These are phyloP conservation scores for Pseudoatta argentina DNA, from an alignment of 1,140 invertebrate species.

Conservation along the genomic window DNA sequence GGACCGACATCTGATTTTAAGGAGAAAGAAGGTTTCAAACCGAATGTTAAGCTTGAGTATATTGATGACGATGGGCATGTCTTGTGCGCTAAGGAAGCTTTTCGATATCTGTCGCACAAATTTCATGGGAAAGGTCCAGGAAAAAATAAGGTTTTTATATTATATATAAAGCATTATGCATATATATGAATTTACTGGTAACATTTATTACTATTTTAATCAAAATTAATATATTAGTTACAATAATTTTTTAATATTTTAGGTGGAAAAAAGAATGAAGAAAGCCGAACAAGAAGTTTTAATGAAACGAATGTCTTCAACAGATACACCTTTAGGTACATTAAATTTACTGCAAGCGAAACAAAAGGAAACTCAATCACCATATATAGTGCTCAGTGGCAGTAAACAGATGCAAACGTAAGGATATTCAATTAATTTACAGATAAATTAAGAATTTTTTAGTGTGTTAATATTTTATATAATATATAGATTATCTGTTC, in stretches of 20 bases:
- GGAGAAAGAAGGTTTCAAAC: conserved; percentile 97
- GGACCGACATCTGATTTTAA: conserved; percentile 97
- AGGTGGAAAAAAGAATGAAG: conserved; percentile 97
- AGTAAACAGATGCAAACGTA: conserved; percentile 89
- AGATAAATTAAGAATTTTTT: conserved; percentile 1
- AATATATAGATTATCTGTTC: not conserved
- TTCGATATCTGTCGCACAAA: conserved; percentile 97
- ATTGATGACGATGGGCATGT: conserved; percentile 97
- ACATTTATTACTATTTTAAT: not conserved
- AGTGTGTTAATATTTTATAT: not conserved
- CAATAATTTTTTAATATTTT: conserved; percentile 28
- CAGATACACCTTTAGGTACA: conserved; percentile 98
- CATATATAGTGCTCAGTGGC: conserved; percentile 97
- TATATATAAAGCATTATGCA: not conserved
- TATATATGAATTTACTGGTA: not conserved
- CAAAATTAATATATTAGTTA: not conserved
- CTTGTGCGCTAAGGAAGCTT: conserved; percentile 98
- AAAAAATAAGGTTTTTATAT: conserved; percentile 94
- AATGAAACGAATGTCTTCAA: conserved; percentile 99
- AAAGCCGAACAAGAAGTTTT: conserved; percentile 97
- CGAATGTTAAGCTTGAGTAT: conserved; percentile 98
- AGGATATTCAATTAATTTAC: conserved; percentile 62
- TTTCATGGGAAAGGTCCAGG: conserved; percentile 99
- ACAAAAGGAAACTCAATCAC: conserved; percentile 98
- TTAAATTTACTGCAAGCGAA: conserved; percentile 97